A percentile compares a stretch with the other conserved stretches of the same genome.
Conservation (phyloP, 2,888 invertebrate genomes). For the Bedellia somnulentella region DNA sequence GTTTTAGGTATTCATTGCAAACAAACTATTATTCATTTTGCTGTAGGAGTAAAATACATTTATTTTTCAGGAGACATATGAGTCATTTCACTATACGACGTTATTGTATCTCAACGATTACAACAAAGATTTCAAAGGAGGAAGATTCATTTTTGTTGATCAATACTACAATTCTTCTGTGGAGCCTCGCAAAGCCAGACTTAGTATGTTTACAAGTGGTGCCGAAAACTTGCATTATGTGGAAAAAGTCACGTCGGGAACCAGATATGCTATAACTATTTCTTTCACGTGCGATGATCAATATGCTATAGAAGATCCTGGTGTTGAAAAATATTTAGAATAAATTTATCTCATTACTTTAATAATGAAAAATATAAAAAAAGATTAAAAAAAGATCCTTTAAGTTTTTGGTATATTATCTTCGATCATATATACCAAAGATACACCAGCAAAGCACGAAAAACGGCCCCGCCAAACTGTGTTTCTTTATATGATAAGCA, state of each 20-base stretch:
- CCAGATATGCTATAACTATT: constrained; percentile 79
- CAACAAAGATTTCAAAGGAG: constrained; percentile 77
- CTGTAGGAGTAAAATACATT: too few species aligned
- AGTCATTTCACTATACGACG: constrained; percentile 85
- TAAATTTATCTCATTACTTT: constrained; percentile 2
- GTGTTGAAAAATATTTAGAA: constrained; percentile 1
- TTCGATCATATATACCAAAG: too few species aligned
- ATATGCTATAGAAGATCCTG: constrained; percentile 66
- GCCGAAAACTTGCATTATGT: constrained; percentile 83
- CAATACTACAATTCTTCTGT: constrained; percentile 65
- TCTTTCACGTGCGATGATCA: constrained; percentile 82
- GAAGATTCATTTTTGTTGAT: constrained; percentile 80
- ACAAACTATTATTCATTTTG: too few species aligned
- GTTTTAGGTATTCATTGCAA: too few species aligned
- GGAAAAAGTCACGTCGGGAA: constrained; percentile 75
- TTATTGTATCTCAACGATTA: constrained; percentile 78
- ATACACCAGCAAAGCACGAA: too few species aligned
- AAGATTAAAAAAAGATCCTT: too few species aligned
- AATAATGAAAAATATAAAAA: too few species aligned
- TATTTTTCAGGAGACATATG: constrained; percentile 77
- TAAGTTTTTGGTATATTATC: too few species aligned
- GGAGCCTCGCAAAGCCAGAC: constrained; percentile 77
- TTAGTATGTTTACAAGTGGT: constrained; percentile 86
- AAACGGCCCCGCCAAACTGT: too few species aligned
- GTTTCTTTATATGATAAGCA: too few species aligned